Conservation (phyloP, 2,888 invertebrate genomes). For the Ectropis crepuscularia region DNA sequence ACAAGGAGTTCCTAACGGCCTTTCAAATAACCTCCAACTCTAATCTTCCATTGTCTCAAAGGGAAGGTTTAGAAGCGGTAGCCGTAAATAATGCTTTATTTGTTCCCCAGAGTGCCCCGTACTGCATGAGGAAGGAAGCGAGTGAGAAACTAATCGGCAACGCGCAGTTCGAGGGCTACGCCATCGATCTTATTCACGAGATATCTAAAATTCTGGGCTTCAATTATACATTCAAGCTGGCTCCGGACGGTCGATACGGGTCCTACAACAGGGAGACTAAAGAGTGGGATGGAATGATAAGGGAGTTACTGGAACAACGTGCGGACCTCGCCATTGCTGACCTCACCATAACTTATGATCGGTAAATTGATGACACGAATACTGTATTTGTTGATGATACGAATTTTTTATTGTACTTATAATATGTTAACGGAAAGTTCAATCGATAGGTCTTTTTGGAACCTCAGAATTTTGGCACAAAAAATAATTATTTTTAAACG, state of each 20-base stretch:
- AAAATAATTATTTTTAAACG: no score
- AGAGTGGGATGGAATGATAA: slow-evolving; percentile 97
- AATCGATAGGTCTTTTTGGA: no score
- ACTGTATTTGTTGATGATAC: not conserved
- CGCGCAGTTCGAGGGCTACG: slow-evolving; percentile 97
- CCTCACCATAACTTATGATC: slow-evolving; percentile 97
- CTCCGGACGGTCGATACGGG: slow-evolving; percentile 94
- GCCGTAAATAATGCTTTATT: slow-evolving; percentile 49
- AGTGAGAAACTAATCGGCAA: slow-evolving; percentile 94
- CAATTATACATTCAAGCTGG: slow-evolving; percentile 94
- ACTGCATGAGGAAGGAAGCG: slow-evolving; percentile 96
- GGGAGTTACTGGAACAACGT: slow-evolving; percentile 93
- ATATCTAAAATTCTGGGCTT: slow-evolving; percentile 94
- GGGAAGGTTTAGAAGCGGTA: slow-evolving; percentile 10
- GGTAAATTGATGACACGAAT: slow-evolving; percentile 74
- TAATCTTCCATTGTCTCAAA: slow-evolving; percentile 13
- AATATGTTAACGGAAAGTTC: no score
- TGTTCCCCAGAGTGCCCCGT: slow-evolving; percentile 93
- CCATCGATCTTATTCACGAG: slow-evolving; percentile 96
- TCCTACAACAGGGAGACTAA: slow-evolving; percentile 92
- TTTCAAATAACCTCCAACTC: not conserved
- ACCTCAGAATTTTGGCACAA: no score
- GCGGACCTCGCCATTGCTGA: slow-evolving; percentile 98
- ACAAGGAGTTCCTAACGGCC: not conserved
- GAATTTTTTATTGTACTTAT: not conserved